These are phyloP conservation scores for Phaethon lepturus DNA, from an alignment of 2,113 vertebrate species.

Conservation along the genomic window DNA sequence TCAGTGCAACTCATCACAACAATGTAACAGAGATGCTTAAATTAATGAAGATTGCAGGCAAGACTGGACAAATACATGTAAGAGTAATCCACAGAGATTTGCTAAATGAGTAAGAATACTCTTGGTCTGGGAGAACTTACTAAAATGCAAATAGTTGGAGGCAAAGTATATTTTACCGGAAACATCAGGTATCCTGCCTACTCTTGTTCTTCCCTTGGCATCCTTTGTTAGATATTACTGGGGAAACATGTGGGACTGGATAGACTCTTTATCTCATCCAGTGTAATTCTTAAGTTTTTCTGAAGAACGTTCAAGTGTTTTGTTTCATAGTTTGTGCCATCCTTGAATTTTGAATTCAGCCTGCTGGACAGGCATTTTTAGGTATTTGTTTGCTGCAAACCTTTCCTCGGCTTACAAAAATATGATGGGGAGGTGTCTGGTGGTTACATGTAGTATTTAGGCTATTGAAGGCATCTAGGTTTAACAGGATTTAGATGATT, in stretches of 20 bases:
- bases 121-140: neutral
- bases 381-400: neutral
- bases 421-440: neutral
- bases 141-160: neutral
- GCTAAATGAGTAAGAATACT: neutral
- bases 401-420: neutral
- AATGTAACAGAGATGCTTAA: neutral
- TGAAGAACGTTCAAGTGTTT: neutral
- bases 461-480: neutral
- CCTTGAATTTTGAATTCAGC: neutral
- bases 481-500: neutral
- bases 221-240: neutral
- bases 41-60: neutral
- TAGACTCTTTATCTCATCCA: neutral
- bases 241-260: neutral
- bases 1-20: neutral
- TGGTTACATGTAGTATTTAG: neutral
- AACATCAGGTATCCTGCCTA: neutral
- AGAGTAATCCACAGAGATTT: neutral
- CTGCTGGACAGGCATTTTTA: neutral
- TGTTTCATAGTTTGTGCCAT: neutral
- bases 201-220: neutral
- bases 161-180: neutral
- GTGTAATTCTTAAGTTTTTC: neutral
- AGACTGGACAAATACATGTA: neutral